Evolutionary conservation across 2,797 vertebrate species (phyloP).

Genomic region (Dryobates pubescens): DNA sequence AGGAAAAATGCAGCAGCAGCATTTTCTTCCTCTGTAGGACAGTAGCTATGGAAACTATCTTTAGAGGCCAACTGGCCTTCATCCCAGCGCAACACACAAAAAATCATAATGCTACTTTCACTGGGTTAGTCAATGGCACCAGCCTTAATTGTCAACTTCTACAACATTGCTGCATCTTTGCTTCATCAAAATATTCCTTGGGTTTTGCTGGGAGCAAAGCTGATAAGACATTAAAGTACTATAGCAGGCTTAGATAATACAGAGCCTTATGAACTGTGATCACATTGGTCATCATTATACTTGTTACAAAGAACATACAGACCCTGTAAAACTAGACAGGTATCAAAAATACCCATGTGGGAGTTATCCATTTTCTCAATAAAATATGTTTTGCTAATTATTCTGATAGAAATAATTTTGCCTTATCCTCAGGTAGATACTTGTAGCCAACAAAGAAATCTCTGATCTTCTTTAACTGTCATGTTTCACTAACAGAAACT

Average conservation of each 20-base stretch:
- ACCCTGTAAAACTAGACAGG: neutral
- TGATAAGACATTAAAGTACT: neutral
- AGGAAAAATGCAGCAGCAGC: slow-evolving; percentile 66
- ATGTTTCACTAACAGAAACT: neutral
- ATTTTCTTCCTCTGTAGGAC: slow-evolving; percentile 72
- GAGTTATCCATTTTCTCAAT: neutral
- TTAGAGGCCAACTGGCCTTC: slow-evolving; percentile 73
- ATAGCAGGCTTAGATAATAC: neutral
- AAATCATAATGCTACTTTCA: slow-evolving; percentile 68
- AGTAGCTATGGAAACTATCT: slow-evolving; percentile 82
- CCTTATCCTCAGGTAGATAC: neutral
- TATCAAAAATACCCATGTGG: neutral
- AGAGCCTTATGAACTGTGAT: neutral
- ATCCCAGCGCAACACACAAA: slow-evolving; percentile 66
- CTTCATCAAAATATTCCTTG: slow-evolving; percentile 2
- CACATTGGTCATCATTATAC: neutral
- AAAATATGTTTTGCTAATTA: slow-evolving; percentile 3
- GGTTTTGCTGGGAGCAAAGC: neutral
- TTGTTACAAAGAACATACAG: neutral
- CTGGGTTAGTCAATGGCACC: slow-evolving; percentile 24
- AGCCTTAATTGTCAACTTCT: slow-evolving; percentile 52
- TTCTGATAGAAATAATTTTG: neutral
- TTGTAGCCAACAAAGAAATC: neutral
- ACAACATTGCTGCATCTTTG: neutral
- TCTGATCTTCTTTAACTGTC: slow-evolving; percentile 1